These are phyloP conservation scores for Syngnathus scovelli DNA, from an alignment of 2,113 vertebrate genomes.

Conservation along the genomic window DNA sequence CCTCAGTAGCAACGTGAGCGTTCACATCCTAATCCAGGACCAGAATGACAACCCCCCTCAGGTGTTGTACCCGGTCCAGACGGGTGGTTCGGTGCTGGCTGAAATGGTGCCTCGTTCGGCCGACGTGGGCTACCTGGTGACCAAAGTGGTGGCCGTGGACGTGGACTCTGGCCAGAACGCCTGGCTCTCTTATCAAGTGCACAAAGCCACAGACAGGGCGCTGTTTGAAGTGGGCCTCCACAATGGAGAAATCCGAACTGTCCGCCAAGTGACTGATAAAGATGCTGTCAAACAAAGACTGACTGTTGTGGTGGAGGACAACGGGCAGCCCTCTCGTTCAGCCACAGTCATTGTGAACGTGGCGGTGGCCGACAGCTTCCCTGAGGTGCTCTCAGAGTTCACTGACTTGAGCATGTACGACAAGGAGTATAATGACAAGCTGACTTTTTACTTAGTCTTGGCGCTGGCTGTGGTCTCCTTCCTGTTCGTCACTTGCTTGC, in stretches of 20 bases:
- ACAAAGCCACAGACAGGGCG: too few relatives aligned
- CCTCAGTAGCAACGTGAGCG: slow-evolving; percentile 20
- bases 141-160: neutral
- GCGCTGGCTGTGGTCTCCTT: neutral
- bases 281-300: too few relatives aligned
- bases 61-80: slow-evolving; percentile 2
- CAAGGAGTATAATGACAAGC: slow-evolving; percentile 2
- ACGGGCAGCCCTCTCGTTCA: too few relatives aligned
- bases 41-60: slow-evolving; percentile 4
- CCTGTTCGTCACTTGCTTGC: slow-evolving; percentile 4
- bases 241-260: too few relatives aligned
- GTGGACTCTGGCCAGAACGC: neutral
- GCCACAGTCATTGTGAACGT: too few relatives aligned
- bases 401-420: neutral
- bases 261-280: too few relatives aligned
- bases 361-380: too few relatives aligned
- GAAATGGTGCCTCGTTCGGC: slow-evolving; percentile 4
- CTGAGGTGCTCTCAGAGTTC: slow-evolving; percentile 1
- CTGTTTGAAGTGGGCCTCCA: too few relatives aligned
- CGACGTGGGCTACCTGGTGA: neutral
- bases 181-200: too few relatives aligned
- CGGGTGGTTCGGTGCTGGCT: neutral
- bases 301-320: too few relatives aligned
- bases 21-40: neutral
- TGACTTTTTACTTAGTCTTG: neutral